Evolutionary conservation across 2,888 invertebrate species (phyloP), one percentile per base, ranked within the genome.

Genomic region (Dysmachus trigonus): DNA sequence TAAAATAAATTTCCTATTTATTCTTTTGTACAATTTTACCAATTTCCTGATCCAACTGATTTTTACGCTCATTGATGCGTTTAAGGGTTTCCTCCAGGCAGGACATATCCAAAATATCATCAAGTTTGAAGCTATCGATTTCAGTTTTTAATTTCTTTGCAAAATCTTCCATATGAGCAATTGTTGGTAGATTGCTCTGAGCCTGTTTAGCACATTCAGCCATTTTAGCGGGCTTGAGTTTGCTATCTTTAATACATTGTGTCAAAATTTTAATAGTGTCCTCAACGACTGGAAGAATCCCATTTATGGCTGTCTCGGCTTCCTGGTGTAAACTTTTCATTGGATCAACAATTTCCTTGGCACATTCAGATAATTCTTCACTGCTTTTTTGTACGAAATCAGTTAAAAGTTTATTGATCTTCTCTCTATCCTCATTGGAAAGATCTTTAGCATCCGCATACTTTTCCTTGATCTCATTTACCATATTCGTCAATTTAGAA

Each of bases 71-170:
- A 10, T 33, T 33, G 6, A 81, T 53, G 10, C 33, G 53, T 33
- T 27, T 33, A 18, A 81, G 30, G 13, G 62, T 81, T 8, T 81
- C 81, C 0, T 53, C 53, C 27, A 81, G 13, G 33, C 81, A 81
- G 22, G 81, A 51, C 81, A 81, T 81, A 22, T 81, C 81, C 31
- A 81, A 62, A 18, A 81, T 81, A 62, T 81, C 81, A 51, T 53
- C 53, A 31, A 62, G 53, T 6, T 33, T 81, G 35, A 81, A 81
- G 18, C 33, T 53, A 2, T 31, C 62, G 8, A 81, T 81, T 18
- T 81, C 33, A 22, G 30, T 62, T 13, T 35, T 41, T 2, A 81
- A 31, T 0, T 62, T 13, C 18, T 62, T 53, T 0, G 81, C 53
- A 33, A 53, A 81, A 18, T 81, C 81, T 33, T 30, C 33, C 72